Percentiles rank a stretch among this genome's conserved stretches.
Evolutionary conservation across 1,140 invertebrate species (phyloP).

Genomic region (Achatina immaculata): DNA sequence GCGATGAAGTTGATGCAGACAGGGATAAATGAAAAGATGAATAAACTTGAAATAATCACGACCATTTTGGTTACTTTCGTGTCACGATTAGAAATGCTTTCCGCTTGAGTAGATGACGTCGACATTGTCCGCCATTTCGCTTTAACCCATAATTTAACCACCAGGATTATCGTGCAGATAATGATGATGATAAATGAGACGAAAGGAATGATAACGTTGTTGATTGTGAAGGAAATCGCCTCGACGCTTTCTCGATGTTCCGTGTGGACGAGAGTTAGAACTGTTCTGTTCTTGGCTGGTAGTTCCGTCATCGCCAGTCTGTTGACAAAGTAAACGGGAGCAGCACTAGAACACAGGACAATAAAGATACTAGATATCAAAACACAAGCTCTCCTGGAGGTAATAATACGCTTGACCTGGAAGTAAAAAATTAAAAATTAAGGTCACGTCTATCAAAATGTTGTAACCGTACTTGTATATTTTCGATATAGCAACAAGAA

Average conservation of each 20-base stretch:
- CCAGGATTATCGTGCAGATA: conserved; percentile 2
- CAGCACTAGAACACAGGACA: neutral
- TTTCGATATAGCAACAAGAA: too few relatives aligned
- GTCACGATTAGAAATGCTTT: neutral
- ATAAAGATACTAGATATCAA: neutral
- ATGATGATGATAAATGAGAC: conserved; percentile 3
- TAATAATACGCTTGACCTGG: neutral
- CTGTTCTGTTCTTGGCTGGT: conserved; percentile 1
- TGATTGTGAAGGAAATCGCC: neutral
- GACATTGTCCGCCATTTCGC: neutral
- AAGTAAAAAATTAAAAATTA: too few relatives aligned
- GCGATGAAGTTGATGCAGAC: neutral
- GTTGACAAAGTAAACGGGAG: conserved; percentile 13
- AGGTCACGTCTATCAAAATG: too few relatives aligned
- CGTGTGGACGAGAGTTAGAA: neutral
- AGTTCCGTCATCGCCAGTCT: neutral
- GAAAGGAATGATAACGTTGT: neutral
- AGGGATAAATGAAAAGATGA: conserved; percentile 1
- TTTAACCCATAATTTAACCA: neutral
- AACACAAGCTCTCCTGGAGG: neutral
- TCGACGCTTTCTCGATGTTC: neutral
- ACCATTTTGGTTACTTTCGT: conserved; percentile 20
- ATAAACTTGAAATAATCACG: neutral
- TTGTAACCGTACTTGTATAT: too few relatives aligned
- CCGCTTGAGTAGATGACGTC: neutral